A percentile compares a stretch with the other conserved stretches of the same genome.
phyloP scores from a whole-genome alignment of 1,140 invertebrate species.

The Drosophila sp. region DNA sequence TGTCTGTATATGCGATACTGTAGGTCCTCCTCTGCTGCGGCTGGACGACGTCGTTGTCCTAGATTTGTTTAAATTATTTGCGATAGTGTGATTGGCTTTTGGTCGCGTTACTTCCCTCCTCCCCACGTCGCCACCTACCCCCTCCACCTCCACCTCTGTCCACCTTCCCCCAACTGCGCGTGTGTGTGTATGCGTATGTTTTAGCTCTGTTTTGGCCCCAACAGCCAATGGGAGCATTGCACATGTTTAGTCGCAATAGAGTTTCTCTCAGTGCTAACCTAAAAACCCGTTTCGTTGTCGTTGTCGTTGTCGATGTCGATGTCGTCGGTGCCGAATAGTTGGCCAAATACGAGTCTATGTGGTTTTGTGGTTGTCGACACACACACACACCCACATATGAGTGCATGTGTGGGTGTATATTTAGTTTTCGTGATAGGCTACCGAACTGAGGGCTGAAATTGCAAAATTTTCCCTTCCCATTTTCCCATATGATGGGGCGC shows the following conservation, averaged over 20 bases:
- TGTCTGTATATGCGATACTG: conserved; percentile 11
- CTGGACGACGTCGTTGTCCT: conserved; percentile 56
- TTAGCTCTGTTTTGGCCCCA: conserved; percentile 58
- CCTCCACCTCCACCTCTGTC: background rate
- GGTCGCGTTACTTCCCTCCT: conserved; percentile 26
- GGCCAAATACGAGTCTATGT: conserved; percentile 53
- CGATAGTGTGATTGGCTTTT: conserved; percentile 85
- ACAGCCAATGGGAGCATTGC: conserved; percentile 79
- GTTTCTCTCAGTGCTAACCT: conserved; percentile 52
- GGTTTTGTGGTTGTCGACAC: conserved; percentile 33
- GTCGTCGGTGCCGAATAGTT: conserved; percentile 71
- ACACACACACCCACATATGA: conserved; percentile 21
- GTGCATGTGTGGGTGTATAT: conserved; percentile 53
- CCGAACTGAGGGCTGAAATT: conserved; percentile 61
- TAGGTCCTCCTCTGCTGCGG: conserved; percentile 32
- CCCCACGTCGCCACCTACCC: conserved; percentile 10
- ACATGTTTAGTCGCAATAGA: conserved; percentile 77
- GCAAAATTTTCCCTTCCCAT: conserved; percentile 54
- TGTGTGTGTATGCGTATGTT: conserved; percentile 41
- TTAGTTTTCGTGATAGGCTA: conserved; percentile 75
- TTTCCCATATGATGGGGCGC: conserved; percentile 16
- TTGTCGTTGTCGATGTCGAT: conserved; percentile 49
- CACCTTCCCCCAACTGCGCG: conserved; percentile 3
- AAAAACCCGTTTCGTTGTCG: conserved; percentile 61
- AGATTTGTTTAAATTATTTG: conserved; percentile 85